These are phyloP conservation scores for Abramis brama DNA, from an alignment of 2,113 vertebrate species.

Conservation along the genomic window DNA sequence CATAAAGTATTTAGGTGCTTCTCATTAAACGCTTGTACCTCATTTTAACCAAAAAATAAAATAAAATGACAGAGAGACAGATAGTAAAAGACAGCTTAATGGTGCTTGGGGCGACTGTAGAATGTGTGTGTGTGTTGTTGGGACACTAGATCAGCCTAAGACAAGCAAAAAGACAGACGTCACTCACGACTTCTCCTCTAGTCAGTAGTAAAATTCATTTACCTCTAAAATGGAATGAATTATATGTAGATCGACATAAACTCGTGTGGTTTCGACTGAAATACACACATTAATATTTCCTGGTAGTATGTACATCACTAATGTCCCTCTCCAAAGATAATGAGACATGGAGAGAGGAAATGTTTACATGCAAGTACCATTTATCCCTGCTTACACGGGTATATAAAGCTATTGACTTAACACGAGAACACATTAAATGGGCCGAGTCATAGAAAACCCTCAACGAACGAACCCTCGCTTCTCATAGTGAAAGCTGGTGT, in stretches of 20 bases:
- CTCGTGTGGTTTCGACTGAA: background rate
- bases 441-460: slow-evolving; percentile 32
- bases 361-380: slow-evolving; percentile 42
- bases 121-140: slow-evolving; percentile 27
- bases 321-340: slow-evolving; percentile 20
- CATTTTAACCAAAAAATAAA: background rate
- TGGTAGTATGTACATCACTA: slow-evolving; percentile 17
- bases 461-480: background rate
- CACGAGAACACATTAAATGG: slow-evolving; percentile 16
- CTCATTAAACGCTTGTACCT: background rate
- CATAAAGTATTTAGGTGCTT: background rate
- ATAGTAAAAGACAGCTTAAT: slow-evolving; percentile 47
- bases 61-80: slow-evolving; percentile 30
- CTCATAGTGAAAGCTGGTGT: background rate
- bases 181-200: slow-evolving; percentile 58
- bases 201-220: slow-evolving; percentile 77
- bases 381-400: slow-evolving; percentile 23
- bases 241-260: slow-evolving; percentile 31
- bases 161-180: slow-evolving; percentile 19
- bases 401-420: slow-evolving; percentile 25
- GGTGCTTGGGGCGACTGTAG: background rate
- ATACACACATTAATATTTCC: slow-evolving; percentile 40
- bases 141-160: background rate
- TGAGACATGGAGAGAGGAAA: background rate
- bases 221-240: slow-evolving; percentile 49